phyloP scores from a whole-genome alignment of 2,888 invertebrate species.

The Caradrina clavipalpis region DNA sequence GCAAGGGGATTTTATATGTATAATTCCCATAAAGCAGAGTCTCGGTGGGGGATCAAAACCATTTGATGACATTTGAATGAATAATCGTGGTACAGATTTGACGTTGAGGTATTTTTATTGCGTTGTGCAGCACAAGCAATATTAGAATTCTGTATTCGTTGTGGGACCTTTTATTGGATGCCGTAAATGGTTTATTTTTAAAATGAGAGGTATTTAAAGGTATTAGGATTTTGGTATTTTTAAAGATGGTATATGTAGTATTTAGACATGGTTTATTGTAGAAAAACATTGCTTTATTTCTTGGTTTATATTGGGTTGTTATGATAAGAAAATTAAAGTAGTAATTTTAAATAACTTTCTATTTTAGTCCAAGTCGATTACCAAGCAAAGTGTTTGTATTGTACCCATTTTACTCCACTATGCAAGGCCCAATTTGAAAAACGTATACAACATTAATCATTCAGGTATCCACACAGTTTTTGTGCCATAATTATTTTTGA shows the following conservation, averaged over 20 bases:
- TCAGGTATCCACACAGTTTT: conserved; percentile 4
- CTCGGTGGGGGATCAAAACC: conserved; percentile 44
- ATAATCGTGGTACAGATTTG: conserved; percentile 86
- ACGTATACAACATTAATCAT: conserved; percentile 20
- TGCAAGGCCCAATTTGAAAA: conserved; percentile 7
- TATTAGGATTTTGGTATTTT: neutral
- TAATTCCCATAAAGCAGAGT: neutral
- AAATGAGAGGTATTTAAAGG: neutral
- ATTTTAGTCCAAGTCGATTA: neutral
- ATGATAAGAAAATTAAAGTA: neutral
- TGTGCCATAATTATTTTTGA: conserved; percentile 18
- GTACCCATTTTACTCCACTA: neutral
- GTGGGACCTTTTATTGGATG: conserved; percentile 65
- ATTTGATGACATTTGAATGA: conserved; percentile 85
- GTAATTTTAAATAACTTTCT: neutral
- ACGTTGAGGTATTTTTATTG: conserved; percentile 88
- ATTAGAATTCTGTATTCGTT: conserved; percentile 77
- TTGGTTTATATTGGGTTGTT: too few relatives aligned
- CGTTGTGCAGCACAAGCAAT: conserved; percentile 76
- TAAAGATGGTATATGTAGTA: too few relatives aligned
- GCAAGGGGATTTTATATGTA: too few relatives aligned
- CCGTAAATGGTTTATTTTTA: conserved; percentile 4
- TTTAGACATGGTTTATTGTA: too few relatives aligned
- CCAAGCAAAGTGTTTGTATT: neutral
- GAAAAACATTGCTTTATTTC: too few relatives aligned